phyloP scores from a whole-genome alignment of 2,113 vertebrate genomes.

The Zosterops borbonicus region DNA sequence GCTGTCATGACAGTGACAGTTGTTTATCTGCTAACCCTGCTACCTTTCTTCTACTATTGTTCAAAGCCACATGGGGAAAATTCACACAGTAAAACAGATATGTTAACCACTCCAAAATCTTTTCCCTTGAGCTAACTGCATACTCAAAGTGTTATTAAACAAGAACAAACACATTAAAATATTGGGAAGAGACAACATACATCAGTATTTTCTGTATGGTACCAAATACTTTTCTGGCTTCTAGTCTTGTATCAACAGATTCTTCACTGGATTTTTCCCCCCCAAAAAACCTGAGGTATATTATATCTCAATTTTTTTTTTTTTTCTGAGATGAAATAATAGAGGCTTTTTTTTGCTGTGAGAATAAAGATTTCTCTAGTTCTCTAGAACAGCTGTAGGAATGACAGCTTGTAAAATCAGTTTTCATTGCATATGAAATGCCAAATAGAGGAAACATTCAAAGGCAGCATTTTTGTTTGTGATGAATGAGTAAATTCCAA shows the following conservation, averaged over 20 bases:
- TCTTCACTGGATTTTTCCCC: neutral
- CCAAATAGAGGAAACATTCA: neutral
- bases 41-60: neutral
- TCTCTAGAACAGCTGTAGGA: neutral
- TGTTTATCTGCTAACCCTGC: neutral
- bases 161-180: neutral
- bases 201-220: neutral
- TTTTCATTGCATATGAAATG: neutral
- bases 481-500: constrained; percentile 20
- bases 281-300: rapidly evolving
- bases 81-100: neutral
- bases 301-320: neutral
- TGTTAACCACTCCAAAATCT: neutral
- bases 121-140: neutral
- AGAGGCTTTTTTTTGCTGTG: neutral
- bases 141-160: neutral
- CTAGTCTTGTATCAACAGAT: neutral
- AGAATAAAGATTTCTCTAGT: neutral
- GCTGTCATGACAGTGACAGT: neutral
- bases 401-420: neutral
- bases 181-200: neutral
- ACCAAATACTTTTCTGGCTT: neutral
- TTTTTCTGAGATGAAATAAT: neutral
- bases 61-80: neutral
- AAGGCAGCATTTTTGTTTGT: neutral